These are phyloP conservation scores for Cyphotilapia sp. DNA, from an alignment of 2,113 vertebrate genomes.

Conservation along the genomic window DNA sequence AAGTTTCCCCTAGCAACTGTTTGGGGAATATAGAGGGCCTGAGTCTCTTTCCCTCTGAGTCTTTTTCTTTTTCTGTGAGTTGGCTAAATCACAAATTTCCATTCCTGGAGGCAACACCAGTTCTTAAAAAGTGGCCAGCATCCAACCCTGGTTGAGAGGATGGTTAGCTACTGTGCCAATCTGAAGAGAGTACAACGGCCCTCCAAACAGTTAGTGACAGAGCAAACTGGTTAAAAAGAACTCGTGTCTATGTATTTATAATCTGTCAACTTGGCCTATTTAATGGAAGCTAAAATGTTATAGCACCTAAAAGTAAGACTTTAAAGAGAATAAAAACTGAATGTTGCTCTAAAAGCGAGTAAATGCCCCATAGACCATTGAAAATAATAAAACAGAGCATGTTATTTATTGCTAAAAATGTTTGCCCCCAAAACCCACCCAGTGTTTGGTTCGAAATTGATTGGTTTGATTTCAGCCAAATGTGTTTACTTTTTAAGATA, in stretches of 20 bases:
- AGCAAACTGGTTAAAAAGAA: not conserved
- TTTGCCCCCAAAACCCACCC: not conserved
- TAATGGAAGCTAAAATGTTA: not conserved
- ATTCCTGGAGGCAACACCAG: not conserved
- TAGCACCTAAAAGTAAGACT: not conserved
- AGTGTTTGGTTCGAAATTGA: not conserved
- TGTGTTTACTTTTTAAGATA: not conserved
- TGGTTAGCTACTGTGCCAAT: not conserved
- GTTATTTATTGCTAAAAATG: not conserved
- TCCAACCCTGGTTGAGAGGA: not conserved
- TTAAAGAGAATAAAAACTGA: not conserved
- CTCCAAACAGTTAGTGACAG: not conserved
- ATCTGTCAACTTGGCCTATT: not conserved
- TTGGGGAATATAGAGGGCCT: not conserved
- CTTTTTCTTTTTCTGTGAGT: not conserved
- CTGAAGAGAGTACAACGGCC: not conserved
- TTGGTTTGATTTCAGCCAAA: not conserved
- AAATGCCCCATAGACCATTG: not conserved
- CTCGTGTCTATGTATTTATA: not conserved
- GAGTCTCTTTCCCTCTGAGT: not conserved
- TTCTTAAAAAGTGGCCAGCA: not conserved
- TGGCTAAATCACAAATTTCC: not conserved
- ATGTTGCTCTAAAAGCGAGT: not conserved
- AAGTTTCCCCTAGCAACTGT: not conserved
- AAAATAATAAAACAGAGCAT: not conserved